Percentiles rank a stretch among this genome's conserved stretches.
Evolutionary conservation across 1,140 invertebrate genomes (phyloP).

Genomic region (Scaptomyza graminum): DNA sequence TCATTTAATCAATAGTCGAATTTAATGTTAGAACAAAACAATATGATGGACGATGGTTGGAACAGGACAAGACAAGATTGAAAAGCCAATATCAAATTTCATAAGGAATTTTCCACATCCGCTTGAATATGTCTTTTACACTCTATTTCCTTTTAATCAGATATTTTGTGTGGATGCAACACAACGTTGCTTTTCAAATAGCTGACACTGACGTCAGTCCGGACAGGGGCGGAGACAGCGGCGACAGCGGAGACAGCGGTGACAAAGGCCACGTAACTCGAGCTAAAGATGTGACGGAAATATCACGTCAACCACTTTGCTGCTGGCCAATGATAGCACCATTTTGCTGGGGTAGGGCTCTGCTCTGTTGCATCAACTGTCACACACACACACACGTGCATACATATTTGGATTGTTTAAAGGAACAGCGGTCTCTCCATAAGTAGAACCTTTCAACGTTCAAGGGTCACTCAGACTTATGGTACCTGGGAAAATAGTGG

Average conservation of each 20-base stretch:
- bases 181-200: constrained; percentile 11
- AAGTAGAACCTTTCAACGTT: no score
- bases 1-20: constrained; percentile 17
- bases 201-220: constrained; percentile 40
- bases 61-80: background rate
- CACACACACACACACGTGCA: constrained; percentile 26
- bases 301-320: constrained; percentile 38
- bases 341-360: background rate
- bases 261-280: constrained; percentile 47
- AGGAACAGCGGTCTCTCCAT: no score
- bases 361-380: constrained; percentile 25
- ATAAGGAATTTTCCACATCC: no score
- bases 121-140: background rate
- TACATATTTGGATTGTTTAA: constrained; percentile 3
- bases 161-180: background rate
- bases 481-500: constrained; percentile 72
- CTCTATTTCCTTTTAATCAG: constrained; percentile 5
- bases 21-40: constrained; percentile 3
- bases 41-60: constrained; percentile 15
- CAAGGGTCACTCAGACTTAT: constrained; percentile 6
- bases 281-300: constrained; percentile 61
- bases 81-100: no score
- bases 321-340: constrained; percentile 6
- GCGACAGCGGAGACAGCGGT: background rate
- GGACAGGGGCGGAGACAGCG: background rate